Conservation (phyloP, 37 sponge, comb jelly and placozoan genomes). For the Beroe ovata region DNA sequence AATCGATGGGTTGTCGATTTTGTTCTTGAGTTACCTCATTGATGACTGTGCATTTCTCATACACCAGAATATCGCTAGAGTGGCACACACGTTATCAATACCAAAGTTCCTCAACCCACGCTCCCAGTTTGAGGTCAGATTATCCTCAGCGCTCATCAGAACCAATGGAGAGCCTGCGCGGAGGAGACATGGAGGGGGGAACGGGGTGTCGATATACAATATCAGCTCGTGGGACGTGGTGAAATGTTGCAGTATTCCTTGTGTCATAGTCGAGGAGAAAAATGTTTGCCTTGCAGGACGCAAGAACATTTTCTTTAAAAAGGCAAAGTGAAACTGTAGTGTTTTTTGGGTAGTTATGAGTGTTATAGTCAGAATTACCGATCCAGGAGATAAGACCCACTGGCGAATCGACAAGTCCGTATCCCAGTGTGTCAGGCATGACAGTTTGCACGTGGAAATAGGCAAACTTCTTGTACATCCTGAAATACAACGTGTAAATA, state of each 20-base stretch:
- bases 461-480: slow-evolving; percentile 67
- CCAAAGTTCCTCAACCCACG: background rate
- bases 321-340: too few relatives aligned
- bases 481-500: too few relatives aligned
- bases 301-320: too few relatives aligned
- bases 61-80: slow-evolving; percentile 2
- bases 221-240: too few relatives aligned
- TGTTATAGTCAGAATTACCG: too few relatives aligned
- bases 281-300: too few relatives aligned
- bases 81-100: slow-evolving; percentile 52
- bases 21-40: too few relatives aligned
- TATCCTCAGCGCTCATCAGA: background rate
- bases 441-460: slow-evolving; percentile 59
- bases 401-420: slow-evolving; percentile 35
- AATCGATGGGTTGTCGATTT: too few relatives aligned
- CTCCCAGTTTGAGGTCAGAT: background rate
- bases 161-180: background rate
- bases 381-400: slow-evolving; percentile 42
- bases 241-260: too few relatives aligned
- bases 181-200: background rate
- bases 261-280: too few relatives aligned
- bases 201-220: too few relatives aligned
- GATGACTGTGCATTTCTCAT: slow-evolving; percentile 30
- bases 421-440: slow-evolving; percentile 43
- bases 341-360: too few relatives aligned